Conservation (phyloP, 1,140 invertebrate species). For the Amyelois transitella region DNA sequence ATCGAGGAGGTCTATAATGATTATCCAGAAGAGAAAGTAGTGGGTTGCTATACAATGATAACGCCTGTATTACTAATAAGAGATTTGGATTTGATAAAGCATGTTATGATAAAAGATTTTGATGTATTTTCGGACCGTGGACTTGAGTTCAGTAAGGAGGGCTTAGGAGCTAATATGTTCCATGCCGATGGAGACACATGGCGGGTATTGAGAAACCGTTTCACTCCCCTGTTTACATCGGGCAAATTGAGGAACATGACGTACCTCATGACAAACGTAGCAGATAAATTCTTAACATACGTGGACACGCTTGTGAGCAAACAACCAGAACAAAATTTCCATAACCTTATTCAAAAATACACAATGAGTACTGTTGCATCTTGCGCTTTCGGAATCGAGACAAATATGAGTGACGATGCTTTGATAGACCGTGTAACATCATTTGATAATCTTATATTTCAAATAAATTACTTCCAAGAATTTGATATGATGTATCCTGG, state of each 20-base stretch:
- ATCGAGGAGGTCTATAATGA: conserved; percentile 28
- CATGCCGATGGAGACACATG: conserved; percentile 63
- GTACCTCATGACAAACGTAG: conserved; percentile 40
- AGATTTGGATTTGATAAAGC: conserved; percentile 77
- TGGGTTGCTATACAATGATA: conserved; percentile 46
- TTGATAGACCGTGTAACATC: conserved; percentile 11
- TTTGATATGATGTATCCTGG: conserved; percentile 21
- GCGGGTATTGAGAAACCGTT: conserved; percentile 68
- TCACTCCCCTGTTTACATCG: conserved; percentile 75
- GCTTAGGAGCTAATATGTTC: conserved; percentile 55
- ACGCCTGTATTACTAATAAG: conserved; percentile 70
- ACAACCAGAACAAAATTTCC: conserved; percentile 40
- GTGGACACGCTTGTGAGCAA: conserved; percentile 17
- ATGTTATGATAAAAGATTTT: conserved; percentile 76
- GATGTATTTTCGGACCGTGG: conserved; percentile 65
- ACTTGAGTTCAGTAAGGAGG: conserved; percentile 60
- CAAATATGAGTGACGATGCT: conserved; percentile 34
- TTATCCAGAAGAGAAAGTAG: conserved; percentile 37
- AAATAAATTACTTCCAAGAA: conserved; percentile 7
- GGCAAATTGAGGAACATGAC: conserved; percentile 75
- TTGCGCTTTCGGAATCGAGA: conserved; percentile 74
- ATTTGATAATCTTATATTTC: conserved; percentile 12
- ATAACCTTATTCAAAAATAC: conserved; percentile 50
- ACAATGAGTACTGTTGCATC: conserved; percentile 67
- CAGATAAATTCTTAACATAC: conserved; percentile 37